Base-by-base conservation (phyloP, 2,888 invertebrate species). In the Andrena marginata region DNA sequence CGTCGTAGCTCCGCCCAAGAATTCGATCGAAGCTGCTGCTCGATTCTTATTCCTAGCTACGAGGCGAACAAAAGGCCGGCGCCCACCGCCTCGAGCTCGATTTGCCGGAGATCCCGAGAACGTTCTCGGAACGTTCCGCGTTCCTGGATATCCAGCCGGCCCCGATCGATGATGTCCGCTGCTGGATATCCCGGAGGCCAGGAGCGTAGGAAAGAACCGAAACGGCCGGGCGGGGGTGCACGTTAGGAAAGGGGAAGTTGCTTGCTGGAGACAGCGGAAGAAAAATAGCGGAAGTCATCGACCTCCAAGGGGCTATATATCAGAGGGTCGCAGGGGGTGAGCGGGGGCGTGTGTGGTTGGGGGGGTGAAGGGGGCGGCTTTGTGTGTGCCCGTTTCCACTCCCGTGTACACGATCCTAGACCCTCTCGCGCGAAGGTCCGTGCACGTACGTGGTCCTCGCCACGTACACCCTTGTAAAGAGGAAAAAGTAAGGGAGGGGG, bases 281-380 rank as follows among this genome's bases (percentile, higher is more conserved):
- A 95, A 95, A 95, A 95, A 95, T 95, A 95, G 95, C 95, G 94
- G 94, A 94, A 95, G 95, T 95, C 95, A 95, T 95, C 95, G 95
- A 95, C 95, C 95, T 95, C 95, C 95, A 94, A 95, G 95, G 95
- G 94, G 95, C 95, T 94, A 95, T 95, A 95, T 95, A 95, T 94
- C 94, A 94, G 92, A 88, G 90, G 90, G 89, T 90, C 90, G 91
- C 90, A 79, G 81, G 84, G 83, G 88, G 82, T 85, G 80, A 87
- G 80, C 85, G 88, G 88, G 89, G 85, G 42, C 42, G 42, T 42
- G 42, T 42, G 42, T 42, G 42, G 1, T 3, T 3, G 13, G 10
- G 13, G 2, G 42, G 13, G 13, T 13, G 0, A 2, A 26, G 26
- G 26, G 26, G 42, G 42, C 42, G 42, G 87, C 84, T 87, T 84